Base-by-base conservation (phyloP, 2,113 vertebrate species). In the Falcunculus frontatus region DNA sequence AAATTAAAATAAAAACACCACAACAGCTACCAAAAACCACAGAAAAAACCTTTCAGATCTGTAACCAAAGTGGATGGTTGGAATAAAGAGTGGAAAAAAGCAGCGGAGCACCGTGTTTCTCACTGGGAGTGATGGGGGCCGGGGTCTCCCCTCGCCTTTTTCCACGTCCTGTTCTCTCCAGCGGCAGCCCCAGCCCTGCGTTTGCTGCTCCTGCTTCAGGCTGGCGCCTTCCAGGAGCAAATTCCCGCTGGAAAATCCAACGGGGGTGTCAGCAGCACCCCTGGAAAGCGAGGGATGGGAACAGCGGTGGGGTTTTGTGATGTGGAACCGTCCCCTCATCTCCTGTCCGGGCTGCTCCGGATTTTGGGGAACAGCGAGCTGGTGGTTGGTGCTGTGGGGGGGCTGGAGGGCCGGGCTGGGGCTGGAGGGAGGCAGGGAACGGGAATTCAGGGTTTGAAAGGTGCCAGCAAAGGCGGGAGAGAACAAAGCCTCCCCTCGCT, bases 1-100 rank as follows among this genome's bases (percentile, higher is more conserved):
- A 9, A 37, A 9, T 11, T 3, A 1, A 39, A 18, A 41, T 18
- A 6, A 33, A 33, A 10, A 53, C 44, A 32, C 4, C 62, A 4
- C 37, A 11, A 96, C 90, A 88, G 67, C 94, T 92, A 95, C 93
- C 95, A 92, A 95, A 93, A 72, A n/a, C 33, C 75, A 74, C 49
- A 57, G 20, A 13, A 22, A 42, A 55, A 9, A 29, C 60, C 82
- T 90, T 91, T 92, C 91, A 52, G 89, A 87, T 63, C 81, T 92
- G 93, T 92, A 80, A 96, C 95, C 93, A 97, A 97, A 96, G 96
- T 10, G n/a, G 83, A 93, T 35, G 10, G 9, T 57, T 41, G 74
- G 64, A 95, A 95, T 97, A 96, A 95, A 96, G 82, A 81, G 16
- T 42, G 68, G 64, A 63, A 29, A 76, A 52, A 52, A 84, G 44